A percentile compares a stretch with the other conserved stretches of the same genome.
Evolutionary conservation across 2,888 invertebrate genomes (phyloP).

Genomic region (Bimastos eiseni): DNA sequence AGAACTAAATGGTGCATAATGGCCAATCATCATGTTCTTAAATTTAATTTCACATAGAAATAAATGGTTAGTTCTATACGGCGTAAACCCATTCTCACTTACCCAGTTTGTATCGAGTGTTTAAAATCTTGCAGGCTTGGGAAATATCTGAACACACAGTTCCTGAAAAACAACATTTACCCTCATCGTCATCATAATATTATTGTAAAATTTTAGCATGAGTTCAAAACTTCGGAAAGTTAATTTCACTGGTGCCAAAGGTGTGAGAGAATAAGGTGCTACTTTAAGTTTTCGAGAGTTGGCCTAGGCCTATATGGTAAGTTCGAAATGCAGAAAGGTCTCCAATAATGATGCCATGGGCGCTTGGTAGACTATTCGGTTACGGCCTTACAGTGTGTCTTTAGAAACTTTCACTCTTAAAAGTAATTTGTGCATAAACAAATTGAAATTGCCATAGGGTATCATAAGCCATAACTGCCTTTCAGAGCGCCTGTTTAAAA

Average conservation of each 20-base stretch:
- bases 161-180: constrained; percentile 10
- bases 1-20: too few relatives aligned
- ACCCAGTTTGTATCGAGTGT: constrained; percentile 16
- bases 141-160: background rate
- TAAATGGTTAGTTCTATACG: background rate
- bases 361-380: background rate
- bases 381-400: background rate
- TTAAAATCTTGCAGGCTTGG: constrained; percentile 1
- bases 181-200: background rate
- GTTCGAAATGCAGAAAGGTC: background rate
- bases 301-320: background rate
- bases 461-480: background rate
- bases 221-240: background rate
- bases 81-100: background rate
- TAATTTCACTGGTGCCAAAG: background rate
- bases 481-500: background rate
- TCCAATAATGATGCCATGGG: background rate
- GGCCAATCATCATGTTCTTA: too few relatives aligned
- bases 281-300: background rate
- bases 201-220: background rate
- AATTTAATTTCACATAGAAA: background rate
- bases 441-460: background rate
- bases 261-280: too few relatives aligned
- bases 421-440: background rate
- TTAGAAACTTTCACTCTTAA: background rate